These are phyloP conservation scores for Drosophila maculinotata DNA, from an alignment of 2,888 invertebrate species.

Conservation along the genomic window DNA sequence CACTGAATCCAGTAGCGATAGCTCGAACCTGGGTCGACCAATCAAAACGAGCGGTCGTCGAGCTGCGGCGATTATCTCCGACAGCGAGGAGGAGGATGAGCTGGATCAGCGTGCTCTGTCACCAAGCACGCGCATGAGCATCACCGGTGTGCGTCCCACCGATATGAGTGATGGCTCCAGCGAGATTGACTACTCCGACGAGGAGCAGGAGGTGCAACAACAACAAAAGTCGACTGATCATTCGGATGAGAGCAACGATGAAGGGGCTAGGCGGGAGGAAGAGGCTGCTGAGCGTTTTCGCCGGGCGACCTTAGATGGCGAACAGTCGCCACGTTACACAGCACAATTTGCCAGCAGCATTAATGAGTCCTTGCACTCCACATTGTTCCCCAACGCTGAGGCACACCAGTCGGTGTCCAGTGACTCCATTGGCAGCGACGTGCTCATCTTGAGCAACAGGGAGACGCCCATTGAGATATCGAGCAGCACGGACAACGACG, in stretches of 20 bases:
- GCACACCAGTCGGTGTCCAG: constrained; percentile 2
- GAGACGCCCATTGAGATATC: constrained; percentile 73
- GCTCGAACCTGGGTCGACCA: constrained; percentile 7
- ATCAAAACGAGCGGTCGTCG: constrained; percentile 1
- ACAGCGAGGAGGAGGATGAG: constrained; percentile 71
- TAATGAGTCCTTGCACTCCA: constrained; percentile 74
- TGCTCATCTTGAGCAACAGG: constrained; percentile 68
- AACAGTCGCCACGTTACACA: constrained; percentile 67
- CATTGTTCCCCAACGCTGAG: constrained; percentile 47
- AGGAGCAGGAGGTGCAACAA: constrained; percentile 39
- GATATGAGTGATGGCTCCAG: constrained; percentile 77
- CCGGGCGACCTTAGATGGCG: not conserved
- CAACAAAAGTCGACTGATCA: no score
- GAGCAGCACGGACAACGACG: constrained; percentile 60
- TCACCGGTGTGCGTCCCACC: constrained; percentile 81
- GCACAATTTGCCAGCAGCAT: constrained; percentile 70
- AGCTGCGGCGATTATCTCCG: constrained; percentile 46
- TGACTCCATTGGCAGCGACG: constrained; percentile 69
- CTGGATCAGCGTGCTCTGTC: constrained; percentile 77
- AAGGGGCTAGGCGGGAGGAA: constrained; percentile 3
- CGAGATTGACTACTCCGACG: constrained; percentile 79
- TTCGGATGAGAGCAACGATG: constrained; percentile 4
- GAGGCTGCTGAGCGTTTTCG: constrained; percentile 15
- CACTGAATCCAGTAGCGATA: constrained; percentile 23
- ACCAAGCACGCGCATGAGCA: constrained; percentile 84